phyloP scores from a whole-genome alignment of 1,140 invertebrate genomes.

The Dreissena polymorpha region DNA sequence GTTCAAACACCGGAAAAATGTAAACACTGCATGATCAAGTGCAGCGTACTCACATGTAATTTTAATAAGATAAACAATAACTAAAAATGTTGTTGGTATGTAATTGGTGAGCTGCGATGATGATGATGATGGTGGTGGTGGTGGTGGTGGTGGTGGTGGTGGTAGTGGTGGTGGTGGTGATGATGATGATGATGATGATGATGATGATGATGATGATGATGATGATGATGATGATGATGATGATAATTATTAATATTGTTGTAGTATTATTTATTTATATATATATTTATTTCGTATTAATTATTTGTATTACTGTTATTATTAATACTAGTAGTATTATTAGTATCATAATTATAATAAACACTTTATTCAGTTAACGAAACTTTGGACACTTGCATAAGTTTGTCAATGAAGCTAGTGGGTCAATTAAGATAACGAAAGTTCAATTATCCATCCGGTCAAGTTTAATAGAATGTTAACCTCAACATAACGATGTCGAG shows the following conservation, averaged over 20 bases:
- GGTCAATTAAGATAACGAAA: too few species aligned
- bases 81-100: not conserved
- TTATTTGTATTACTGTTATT: too few species aligned
- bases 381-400: too few species aligned
- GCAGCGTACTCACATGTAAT: not conserved
- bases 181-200: slow-evolving; percentile 36
- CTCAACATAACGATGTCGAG: too few species aligned
- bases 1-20: not conserved
- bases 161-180: slow-evolving; percentile 14
- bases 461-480: too few species aligned
- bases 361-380: too few species aligned
- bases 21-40: not conserved
- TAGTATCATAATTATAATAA: too few species aligned
- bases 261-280: too few species aligned
- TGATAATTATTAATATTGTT: slow-evolving; percentile 8
- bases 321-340: too few species aligned
- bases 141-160: not conserved
- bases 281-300: too few species aligned
- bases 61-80: not conserved
- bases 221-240: slow-evolving; percentile 40
- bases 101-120: not conserved
- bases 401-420: too few species aligned
- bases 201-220: slow-evolving; percentile 47
- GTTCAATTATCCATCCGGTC: too few species aligned
- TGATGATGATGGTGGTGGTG: slow-evolving; percentile 5